A percentile compares a stretch with the other conserved stretches of the same genome.
These are phyloP conservation scores for Pteronura brasiliensis DNA, from an alignment of 2,113 vertebrate genomes.

Conservation along the genomic window DNA sequence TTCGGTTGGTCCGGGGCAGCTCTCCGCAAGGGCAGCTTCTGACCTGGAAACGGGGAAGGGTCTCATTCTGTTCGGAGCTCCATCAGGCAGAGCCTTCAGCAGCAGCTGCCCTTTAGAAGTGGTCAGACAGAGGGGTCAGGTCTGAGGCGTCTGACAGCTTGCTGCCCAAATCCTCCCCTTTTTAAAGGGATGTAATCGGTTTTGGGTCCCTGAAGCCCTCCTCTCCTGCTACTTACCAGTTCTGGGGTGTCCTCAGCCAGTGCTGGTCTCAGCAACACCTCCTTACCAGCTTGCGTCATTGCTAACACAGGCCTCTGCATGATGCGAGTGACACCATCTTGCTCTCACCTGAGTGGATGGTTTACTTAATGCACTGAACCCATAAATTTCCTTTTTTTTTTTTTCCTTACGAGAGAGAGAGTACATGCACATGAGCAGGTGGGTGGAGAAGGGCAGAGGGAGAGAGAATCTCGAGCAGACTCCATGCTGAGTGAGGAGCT, in stretches of 20 bases:
- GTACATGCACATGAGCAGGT: background rate
- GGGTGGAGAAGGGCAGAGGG: background rate
- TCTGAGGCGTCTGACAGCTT: background rate
- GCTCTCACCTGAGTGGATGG: background rate
- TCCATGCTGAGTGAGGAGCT: background rate
- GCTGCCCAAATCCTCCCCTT: background rate
- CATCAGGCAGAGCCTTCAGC: background rate
- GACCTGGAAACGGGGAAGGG: background rate
- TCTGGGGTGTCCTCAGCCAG: background rate
- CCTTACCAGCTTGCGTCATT: too few species aligned
- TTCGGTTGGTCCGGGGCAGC: fast-evolving
- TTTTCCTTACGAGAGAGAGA: background rate
- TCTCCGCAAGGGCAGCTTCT: background rate
- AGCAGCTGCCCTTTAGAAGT: background rate
- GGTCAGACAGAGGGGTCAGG: background rate
- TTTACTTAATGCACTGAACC: background rate
- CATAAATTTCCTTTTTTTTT: background rate
- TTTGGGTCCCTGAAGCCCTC: background rate
- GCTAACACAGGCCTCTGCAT: background rate
- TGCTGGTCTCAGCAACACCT: background rate
- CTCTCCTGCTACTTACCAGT: background rate
- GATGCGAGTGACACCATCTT: background rate
- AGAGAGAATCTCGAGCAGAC: background rate
- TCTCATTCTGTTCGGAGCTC: background rate
- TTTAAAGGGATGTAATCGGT: background rate